These are phyloP conservation scores for Amia ocellicauda DNA, from an alignment of 2,113 vertebrate species.

Conservation along the genomic window DNA sequence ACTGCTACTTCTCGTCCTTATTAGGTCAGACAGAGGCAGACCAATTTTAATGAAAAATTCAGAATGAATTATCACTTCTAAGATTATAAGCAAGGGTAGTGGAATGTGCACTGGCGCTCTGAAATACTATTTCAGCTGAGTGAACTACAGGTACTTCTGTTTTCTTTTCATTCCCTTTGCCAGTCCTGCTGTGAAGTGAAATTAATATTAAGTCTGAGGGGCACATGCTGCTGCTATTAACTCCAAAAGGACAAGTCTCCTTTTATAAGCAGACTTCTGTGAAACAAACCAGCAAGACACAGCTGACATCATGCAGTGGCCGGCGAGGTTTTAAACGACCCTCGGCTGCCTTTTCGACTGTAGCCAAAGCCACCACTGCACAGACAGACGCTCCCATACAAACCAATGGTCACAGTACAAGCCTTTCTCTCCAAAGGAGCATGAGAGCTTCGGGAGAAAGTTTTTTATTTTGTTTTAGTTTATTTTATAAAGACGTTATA, in stretches of 20 bases:
- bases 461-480: too few species aligned
- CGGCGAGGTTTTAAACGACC: not conserved
- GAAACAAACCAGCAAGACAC: not conserved
- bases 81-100: not conserved
- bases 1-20: too few species aligned
- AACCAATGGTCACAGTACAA: too few species aligned
- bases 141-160: not conserved
- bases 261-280: not conserved
- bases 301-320: not conserved
- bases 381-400: too few species aligned
- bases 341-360: not conserved
- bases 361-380: too few species aligned
- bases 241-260: not conserved
- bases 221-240: not conserved
- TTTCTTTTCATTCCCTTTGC: not conserved
- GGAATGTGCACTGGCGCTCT: not conserved
- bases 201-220: not conserved
- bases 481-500: too few species aligned
- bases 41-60: not conserved
- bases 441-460: too few species aligned
- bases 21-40: too few species aligned
- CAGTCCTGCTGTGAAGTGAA: not conserved
- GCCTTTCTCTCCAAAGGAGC: too few species aligned
- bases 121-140: not conserved
- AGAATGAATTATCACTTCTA: not conserved